Conservation (phyloP, 2,113 vertebrate genomes). For the Marmota monax region DNA sequence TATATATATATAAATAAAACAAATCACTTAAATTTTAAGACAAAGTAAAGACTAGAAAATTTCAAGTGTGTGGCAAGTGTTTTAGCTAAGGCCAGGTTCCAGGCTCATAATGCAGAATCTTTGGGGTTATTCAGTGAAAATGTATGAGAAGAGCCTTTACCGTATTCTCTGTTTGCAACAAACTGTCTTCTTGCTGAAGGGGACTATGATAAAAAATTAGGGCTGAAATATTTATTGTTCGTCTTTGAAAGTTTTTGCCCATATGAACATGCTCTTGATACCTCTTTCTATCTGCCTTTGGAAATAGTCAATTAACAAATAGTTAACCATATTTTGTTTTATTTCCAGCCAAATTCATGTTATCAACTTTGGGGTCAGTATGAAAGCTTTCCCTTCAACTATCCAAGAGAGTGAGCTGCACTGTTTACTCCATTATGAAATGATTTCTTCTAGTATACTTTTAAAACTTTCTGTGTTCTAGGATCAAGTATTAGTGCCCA, state of each 20-base stretch:
- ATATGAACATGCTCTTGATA: not conserved
- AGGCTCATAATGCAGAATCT: not conserved
- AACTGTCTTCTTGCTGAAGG: not conserved
- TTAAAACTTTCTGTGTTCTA: not conserved
- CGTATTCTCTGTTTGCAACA: not conserved
- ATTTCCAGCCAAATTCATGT: too few species aligned
- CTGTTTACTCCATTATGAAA: not conserved
- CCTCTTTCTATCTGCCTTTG: not conserved
- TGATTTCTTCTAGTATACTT: not conserved
- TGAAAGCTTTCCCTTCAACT: not conserved
- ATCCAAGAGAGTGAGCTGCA: not conserved
- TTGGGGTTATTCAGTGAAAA: not conserved
- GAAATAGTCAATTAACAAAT: not conserved
- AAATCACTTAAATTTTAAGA: slow-evolving; percentile 4
- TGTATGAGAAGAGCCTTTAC: not conserved
- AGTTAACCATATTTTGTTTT: not conserved
- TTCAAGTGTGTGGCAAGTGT: not conserved
- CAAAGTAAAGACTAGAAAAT: slow-evolving; percentile 8
- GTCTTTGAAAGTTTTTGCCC: not conserved
- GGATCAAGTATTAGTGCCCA: not conserved
- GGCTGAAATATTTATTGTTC: not conserved
- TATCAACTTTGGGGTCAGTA: not conserved
- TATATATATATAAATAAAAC: not conserved
- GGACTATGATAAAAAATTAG: not conserved
- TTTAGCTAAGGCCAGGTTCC: not conserved